These are phyloP conservation scores for Eciton burchellii DNA, from an alignment of 1,140 invertebrate genomes.

Conservation along the genomic window DNA sequence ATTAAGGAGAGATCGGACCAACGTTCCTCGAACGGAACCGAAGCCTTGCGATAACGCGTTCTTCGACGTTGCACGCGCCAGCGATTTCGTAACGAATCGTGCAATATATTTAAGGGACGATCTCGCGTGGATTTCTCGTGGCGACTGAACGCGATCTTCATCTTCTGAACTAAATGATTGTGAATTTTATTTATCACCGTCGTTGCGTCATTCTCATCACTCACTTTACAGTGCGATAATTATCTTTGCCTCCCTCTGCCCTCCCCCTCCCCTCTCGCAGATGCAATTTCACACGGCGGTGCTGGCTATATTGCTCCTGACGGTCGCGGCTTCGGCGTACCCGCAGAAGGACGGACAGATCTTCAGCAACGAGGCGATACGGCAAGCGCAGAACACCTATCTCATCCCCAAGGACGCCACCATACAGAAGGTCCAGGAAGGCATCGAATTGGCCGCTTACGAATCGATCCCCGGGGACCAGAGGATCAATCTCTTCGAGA, in stretches of 20 bases:
- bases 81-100: too few relatives aligned
- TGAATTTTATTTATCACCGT: too few relatives aligned
- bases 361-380: slow-evolving; percentile 94
- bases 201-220: too few relatives aligned
- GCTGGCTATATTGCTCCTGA: slow-evolving; percentile 81
- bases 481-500: slow-evolving; percentile 92
- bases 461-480: slow-evolving; percentile 93
- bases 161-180: too few relatives aligned
- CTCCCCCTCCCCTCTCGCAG: too few relatives aligned
- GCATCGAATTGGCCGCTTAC: slow-evolving; percentile 92
- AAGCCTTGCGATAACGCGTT: too few relatives aligned
- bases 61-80: background rate
- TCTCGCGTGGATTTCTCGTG: too few relatives aligned
- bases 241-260: slow-evolving; percentile 44
- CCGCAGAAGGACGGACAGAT: slow-evolving; percentile 91
- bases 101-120: too few relatives aligned
- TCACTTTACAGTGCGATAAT: slow-evolving; percentile 17
- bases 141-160: too few relatives aligned
- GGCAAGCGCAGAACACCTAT: slow-evolving; percentile 93
- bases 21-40: slow-evolving; percentile 21
- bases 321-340: slow-evolving; percentile 85
- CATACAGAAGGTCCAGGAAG: slow-evolving; percentile 94
- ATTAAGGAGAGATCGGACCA: slow-evolving; percentile 45
- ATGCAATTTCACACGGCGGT: slow-evolving; percentile 80
- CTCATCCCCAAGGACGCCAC: slow-evolving; percentile 94